Evolutionary conservation across 2,888 invertebrate species (phyloP).

Genomic region (Lochmaea capreae): DNA sequence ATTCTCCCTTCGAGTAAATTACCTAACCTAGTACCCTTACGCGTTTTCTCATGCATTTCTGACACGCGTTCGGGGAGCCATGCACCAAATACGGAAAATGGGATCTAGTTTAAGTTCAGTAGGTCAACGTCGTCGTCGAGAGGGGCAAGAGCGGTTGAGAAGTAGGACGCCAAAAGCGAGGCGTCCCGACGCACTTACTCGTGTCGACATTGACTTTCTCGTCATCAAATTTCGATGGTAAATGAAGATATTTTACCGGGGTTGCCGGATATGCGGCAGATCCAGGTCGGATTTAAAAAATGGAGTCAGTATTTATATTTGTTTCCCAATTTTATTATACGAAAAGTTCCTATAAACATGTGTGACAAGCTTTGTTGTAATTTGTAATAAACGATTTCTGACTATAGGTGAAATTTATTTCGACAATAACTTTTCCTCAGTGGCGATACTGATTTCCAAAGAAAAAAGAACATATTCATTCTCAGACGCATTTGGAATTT

Average conservation of each 20-base stretch:
- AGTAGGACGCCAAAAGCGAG: conserved; percentile 47
- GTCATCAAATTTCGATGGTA: conserved; percentile 5
- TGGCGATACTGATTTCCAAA: too few relatives aligned
- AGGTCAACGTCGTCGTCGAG: conserved; percentile 51
- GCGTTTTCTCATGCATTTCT: conserved; percentile 6
- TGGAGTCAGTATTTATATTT: background rate
- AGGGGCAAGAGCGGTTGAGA: conserved; percentile 33
- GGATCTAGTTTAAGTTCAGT: conserved; percentile 54
- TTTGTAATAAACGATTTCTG: too few relatives aligned
- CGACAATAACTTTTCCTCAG: too few relatives aligned
- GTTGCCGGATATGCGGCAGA: conserved; percentile 3
- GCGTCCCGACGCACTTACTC: conserved; percentile 53
- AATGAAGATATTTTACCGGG: background rate
- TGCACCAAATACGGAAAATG: conserved; percentile 27
- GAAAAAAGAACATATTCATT: too few relatives aligned
- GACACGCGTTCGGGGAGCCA: conserved; percentile 7
- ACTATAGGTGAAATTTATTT: too few relatives aligned
- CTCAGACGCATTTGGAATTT: too few relatives aligned
- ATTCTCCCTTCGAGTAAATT: background rate
- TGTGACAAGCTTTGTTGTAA: too few relatives aligned
- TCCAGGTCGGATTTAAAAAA: background rate
- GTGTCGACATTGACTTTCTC: conserved; percentile 55
- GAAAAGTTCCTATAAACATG: background rate
- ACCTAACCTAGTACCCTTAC: background rate
- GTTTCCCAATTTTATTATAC: background rate